Evolutionary conservation across 2,888 invertebrate species (phyloP).

Genomic region (Temnothorax unifasciatus): DNA sequence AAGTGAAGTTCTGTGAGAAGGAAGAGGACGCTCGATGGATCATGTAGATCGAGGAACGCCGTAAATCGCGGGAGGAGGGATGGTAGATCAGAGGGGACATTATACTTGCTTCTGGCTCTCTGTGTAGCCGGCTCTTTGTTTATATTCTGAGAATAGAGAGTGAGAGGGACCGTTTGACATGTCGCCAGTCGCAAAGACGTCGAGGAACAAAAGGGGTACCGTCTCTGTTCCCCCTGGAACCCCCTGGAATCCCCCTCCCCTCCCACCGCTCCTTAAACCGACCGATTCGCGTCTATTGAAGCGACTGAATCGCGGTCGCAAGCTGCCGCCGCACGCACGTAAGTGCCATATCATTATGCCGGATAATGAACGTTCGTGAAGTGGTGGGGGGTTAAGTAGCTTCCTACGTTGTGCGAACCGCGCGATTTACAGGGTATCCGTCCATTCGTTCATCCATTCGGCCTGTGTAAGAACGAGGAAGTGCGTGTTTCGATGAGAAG

Average conservation of each 20-base stretch:
- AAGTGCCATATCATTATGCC: constrained; percentile 78
- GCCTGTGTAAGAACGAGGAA: constrained; percentile 16
- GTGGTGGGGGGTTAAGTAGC: constrained; percentile 74
- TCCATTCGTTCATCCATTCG: constrained; percentile 19
- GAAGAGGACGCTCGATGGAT: constrained; percentile 41
- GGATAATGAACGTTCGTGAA: constrained; percentile 74
- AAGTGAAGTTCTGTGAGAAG: constrained; percentile 3
- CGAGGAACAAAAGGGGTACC: constrained; percentile 71
- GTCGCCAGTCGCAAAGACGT: constrained; percentile 76
- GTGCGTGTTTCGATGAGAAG: constrained; percentile 40
- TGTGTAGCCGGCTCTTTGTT: constrained; percentile 75
- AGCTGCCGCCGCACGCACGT: constrained; percentile 73
- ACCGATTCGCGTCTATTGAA: constrained; percentile 69
- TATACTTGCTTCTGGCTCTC: constrained; percentile 70
- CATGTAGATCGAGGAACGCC: constrained; percentile 60
- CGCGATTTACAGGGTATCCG: constrained; percentile 51
- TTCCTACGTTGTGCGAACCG: constrained; percentile 69
- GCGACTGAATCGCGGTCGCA: constrained; percentile 63
- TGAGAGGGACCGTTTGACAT: constrained; percentile 74
- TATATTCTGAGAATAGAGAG: constrained; percentile 72
- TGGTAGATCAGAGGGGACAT: constrained; percentile 66
- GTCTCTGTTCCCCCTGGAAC: constrained; percentile 32
- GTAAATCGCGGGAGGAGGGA: constrained; percentile 55
- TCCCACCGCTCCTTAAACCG: constrained; percentile 11
- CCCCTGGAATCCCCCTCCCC: not conserved